Evolutionary conservation across 2,888 invertebrate species (phyloP), one percentile per base, ranked within the genome.

Genomic region (Synanthedon formicaeformis): DNA sequence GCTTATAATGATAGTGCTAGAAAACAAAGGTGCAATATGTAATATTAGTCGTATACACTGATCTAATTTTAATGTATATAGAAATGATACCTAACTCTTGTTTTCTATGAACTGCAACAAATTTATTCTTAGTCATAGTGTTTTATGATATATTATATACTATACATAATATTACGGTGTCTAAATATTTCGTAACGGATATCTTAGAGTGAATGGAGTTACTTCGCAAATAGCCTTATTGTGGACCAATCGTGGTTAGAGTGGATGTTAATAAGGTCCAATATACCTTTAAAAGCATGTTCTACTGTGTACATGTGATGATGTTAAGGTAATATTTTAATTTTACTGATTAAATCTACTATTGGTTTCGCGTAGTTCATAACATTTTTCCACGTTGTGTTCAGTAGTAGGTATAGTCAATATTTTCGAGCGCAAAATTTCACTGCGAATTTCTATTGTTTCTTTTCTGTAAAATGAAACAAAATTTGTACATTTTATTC

Each of bases 181-280:
- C 13, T 45, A 13, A 13, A 45, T 45, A 14, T 45, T 45, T 45
- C 12, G 2, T 45, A 45, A 45, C 2, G 14, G 11, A 45, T 45
- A 5, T 45, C 45, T 45, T 13, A n/a, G 45, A 45, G 14, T 45
- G 45, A 45, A 45, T 45, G 45, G 61, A 58, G 58, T 63, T 64
- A 64, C 62, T 71, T 64, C 66, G 64, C 69, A 67, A 62, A 66
- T 68, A 72, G 85, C 85, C 83, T 85, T 85, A 83, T 66, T 66
- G 73, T 67, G 85, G 85, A 85, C 85, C 85, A 85, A 85, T 74
- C 69, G 68, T 73, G 67, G 64, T 62, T 73, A 74, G 66, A 62
- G 63, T 66, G 60, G 63, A 56, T 66, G 59, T 54, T 53, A 34
- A 34, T 34, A 54, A 66, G 66, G 69, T 68, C 67, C 67, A 65